A percentile compares a stretch with the other conserved stretches of the same genome.
phyloP scores from a whole-genome alignment of 2,113 vertebrate species.

The Scolopax mira region DNA sequence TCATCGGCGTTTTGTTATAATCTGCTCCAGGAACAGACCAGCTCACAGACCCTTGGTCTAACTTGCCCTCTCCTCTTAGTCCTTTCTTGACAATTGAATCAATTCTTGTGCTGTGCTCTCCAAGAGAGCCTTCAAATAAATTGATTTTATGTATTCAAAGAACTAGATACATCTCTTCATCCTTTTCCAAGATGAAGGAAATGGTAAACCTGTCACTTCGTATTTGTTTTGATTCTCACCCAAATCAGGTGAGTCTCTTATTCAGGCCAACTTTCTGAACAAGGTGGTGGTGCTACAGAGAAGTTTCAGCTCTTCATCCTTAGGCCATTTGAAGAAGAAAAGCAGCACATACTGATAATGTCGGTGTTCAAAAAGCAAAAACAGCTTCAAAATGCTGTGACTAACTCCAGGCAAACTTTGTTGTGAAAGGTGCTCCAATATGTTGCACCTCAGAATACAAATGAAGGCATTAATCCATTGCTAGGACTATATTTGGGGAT shows the following conservation, averaged over 20 bases:
- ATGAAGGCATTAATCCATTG: background rate
- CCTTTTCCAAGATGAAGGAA: background rate
- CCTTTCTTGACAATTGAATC: background rate
- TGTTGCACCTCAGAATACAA: background rate
- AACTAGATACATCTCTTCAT: background rate
- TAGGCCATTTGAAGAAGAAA: background rate
- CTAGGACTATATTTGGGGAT: background rate
- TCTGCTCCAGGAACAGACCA: background rate
- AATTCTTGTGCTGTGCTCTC: background rate
- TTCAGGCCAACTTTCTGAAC: background rate
- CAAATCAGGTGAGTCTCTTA: background rate
- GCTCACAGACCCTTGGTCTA: background rate
- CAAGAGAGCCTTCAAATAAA: background rate
- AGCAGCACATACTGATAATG: background rate
- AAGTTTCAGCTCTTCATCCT: background rate
- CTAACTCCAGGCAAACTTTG: background rate
- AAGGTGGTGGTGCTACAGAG: background rate
- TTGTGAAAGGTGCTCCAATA: background rate
- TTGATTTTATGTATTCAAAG: background rate
- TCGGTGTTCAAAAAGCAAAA: background rate
- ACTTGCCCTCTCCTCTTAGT: background rate
- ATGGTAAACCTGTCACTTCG: background rate
- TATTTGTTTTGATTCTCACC: slow-evolving; percentile 15
- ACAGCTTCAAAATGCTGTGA: background rate
- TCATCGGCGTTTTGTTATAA: background rate